A percentile compares a stretch with the other conserved stretches of the same genome.
These are phyloP conservation scores for Bubo scandiacus DNA, from an alignment of 2,113 vertebrate species.

Conservation along the genomic window DNA sequence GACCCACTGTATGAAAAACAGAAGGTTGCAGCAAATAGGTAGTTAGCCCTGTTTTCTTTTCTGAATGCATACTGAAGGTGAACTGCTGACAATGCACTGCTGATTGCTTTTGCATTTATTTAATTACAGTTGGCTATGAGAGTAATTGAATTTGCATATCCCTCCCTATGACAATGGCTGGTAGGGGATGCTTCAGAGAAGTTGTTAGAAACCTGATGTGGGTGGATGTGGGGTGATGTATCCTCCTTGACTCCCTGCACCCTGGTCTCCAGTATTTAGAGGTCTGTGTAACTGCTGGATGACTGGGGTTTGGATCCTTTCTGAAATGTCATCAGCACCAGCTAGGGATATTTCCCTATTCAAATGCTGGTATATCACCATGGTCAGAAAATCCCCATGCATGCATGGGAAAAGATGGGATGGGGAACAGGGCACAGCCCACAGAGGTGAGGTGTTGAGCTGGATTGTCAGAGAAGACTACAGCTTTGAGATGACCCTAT, in stretches of 20 bases:
- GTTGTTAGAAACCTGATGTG: neutral
- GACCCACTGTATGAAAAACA: conserved; percentile 87
- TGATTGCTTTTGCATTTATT: neutral
- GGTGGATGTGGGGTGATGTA: neutral
- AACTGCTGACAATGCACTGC: neutral
- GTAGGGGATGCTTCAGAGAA: neutral
- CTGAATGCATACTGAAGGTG: neutral
- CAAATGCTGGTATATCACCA: neutral
- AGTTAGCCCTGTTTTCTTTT: neutral
- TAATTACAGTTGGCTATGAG: neutral
- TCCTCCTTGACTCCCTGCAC: accelerated
- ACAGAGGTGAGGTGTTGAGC: neutral
- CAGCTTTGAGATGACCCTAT: accelerated
- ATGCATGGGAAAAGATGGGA: neutral
- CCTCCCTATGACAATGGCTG: neutral
- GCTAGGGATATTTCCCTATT: neutral
- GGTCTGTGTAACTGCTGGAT: neutral
- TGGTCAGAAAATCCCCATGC: neutral
- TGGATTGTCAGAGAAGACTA: neutral
- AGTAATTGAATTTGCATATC: neutral
- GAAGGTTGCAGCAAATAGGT: conserved; percentile 76
- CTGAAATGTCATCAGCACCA: neutral
- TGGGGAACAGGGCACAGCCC: neutral
- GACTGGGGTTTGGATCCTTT: neutral
- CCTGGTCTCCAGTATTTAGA: neutral